Conservation (phyloP, 2,888 invertebrate genomes). For the Hemistola chrysoprasaria region DNA sequence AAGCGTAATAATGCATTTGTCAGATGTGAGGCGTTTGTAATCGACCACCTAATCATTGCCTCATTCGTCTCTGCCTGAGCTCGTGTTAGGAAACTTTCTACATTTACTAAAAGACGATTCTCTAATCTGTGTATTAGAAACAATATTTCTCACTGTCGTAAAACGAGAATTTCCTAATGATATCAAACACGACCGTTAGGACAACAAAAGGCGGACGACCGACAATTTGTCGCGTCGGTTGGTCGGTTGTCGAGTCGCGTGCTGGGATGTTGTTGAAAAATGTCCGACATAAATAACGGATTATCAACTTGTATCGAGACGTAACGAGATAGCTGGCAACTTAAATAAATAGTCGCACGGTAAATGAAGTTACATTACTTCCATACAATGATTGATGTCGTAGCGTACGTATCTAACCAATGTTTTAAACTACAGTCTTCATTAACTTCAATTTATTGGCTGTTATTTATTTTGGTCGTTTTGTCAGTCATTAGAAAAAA, state of each 20-base stretch:
- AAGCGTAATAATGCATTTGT: constrained; percentile 17
- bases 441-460: constrained; percentile 61
- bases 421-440: constrained; percentile 33
- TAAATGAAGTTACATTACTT: constrained; percentile 56
- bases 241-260: constrained; percentile 65
- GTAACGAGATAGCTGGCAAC: constrained; percentile 66
- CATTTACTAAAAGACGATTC: constrained; percentile 53
- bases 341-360: constrained; percentile 72
- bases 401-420: constrained; percentile 16
- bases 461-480: constrained; percentile 42
- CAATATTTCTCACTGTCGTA: constrained; percentile 69
- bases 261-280: constrained; percentile 64
- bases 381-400: constrained; percentile 31
- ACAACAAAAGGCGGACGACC: constrained; percentile 68
- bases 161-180: constrained; percentile 71
- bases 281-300: constrained; percentile 75
- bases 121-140: constrained; percentile 63
- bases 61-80: constrained; percentile 53
- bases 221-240: constrained; percentile 55
- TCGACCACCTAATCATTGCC: constrained; percentile 44
- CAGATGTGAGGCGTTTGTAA: constrained; percentile 28
- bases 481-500: constrained; percentile 46
- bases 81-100: constrained; percentile 54
- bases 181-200: constrained; percentile 75
- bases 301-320: constrained; percentile 73